Evolutionary conservation across 2,797 vertebrate species (phyloP), one percentile per base, ranked within the genome.

Genomic region (Chromis chromis): DNA sequence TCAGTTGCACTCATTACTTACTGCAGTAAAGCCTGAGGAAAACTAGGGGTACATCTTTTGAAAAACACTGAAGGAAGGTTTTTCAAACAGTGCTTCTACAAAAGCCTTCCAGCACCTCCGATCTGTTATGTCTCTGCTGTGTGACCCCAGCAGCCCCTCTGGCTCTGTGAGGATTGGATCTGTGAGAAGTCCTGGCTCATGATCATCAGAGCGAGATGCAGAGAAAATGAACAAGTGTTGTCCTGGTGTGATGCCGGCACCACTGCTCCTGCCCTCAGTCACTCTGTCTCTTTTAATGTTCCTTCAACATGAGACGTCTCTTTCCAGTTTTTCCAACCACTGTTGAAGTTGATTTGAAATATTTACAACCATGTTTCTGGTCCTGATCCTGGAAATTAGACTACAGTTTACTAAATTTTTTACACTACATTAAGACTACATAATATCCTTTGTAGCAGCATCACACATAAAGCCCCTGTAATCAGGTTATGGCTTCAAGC

Each of bases 131-230:
- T 40, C 33, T 24, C 24, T 28, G 11, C 25, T 49, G 57, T 25
- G 58, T 39, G 42, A 49, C 21, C 57, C 56, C 52, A 22, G 33
- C 21, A 50, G 28, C 36, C 13, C 27, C 9, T 31, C 28, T 21
- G 49, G 22, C 31, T 40, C 13, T 27, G 16, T 28, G 61, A 33
- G 48, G 40, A 60, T 65, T 49, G 46, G 17, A 58, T 53, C 52
- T 52, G 16, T 49, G 13, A 58, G 28, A 46, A 60, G 25, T 36
- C 27, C 31, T 12, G 4, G 28, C 19, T 75, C 40, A 28, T 17
- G 73, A 68, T 56, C 59, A 67, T 22, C 70, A 19, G 44, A 67
- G 55, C 33, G n/a, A 50, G 42, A 49, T 61, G 56, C 16, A 12
- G 59, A 50, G 56, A 28, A 62, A 62, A 44, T 63, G 44, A 70